These are phyloP conservation scores for Caenorhabditis sp. DNA, from an alignment of 2,888 invertebrate species.

Conservation along the genomic window DNA sequence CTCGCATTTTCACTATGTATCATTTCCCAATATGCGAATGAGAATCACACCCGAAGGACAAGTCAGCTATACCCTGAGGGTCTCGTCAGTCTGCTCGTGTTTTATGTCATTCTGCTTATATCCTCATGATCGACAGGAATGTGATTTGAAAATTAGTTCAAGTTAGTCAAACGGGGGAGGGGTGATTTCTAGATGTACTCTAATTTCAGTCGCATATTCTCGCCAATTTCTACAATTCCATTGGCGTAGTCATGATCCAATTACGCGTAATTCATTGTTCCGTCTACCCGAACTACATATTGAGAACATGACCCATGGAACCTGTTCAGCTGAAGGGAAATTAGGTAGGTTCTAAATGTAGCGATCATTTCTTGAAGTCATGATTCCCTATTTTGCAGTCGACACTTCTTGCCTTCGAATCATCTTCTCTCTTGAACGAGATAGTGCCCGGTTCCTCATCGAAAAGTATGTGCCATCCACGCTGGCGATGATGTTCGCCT, in stretches of 20 bases:
- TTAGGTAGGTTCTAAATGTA: too few relatives aligned
- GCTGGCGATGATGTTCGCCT: slow-evolving; percentile 67
- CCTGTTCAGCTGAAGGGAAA: slow-evolving; percentile 64
- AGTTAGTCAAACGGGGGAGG: too few relatives aligned
- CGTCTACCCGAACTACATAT: slow-evolving; percentile 65
- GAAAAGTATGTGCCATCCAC: slow-evolving; percentile 64
- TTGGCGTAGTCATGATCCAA: slow-evolving; percentile 57
- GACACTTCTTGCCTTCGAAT: slow-evolving; percentile 66
- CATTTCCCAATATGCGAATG: slow-evolving; percentile 70
- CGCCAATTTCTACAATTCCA: slow-evolving; percentile 59
- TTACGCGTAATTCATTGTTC: slow-evolving; percentile 52
- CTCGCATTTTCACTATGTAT: slow-evolving; percentile 67
- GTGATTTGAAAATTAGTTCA: slow-evolving; percentile 63
- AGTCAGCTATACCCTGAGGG: slow-evolving; percentile 64
- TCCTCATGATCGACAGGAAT: slow-evolving; percentile 68
- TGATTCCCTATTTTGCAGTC: too few relatives aligned
- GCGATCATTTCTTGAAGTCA: too few relatives aligned
- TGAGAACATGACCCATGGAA: slow-evolving; percentile 51
- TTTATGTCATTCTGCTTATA: slow-evolving; percentile 69
- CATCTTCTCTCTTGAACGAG: slow-evolving; percentile 61
- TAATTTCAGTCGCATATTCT: slow-evolving; percentile 68
- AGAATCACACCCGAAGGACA: slow-evolving; percentile 63
- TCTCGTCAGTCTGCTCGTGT: slow-evolving; percentile 66
- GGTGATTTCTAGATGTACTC: too few relatives aligned
- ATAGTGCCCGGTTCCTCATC: slow-evolving; percentile 65